Base-by-base conservation (phyloP, 2,888 invertebrate species). In the Luperina nickerlii region DNA sequence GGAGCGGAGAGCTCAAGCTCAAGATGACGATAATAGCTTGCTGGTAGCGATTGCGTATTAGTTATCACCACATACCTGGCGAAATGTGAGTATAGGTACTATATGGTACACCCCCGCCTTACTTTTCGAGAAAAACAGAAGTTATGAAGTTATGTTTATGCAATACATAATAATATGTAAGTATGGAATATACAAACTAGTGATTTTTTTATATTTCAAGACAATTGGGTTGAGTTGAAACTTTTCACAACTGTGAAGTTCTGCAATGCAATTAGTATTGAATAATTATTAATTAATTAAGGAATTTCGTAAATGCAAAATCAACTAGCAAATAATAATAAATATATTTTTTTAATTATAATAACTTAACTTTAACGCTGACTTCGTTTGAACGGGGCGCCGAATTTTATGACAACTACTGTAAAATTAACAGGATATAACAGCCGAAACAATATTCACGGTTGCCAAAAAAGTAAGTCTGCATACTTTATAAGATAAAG, bases 1-100 rank as follows among this genome's bases (percentile, higher is more conserved):
- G 5, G 62, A 70, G 82, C 75, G 81, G 69, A 70, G 83, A 4
- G 5, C 13, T 13, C 11, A 57, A 24, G 11, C n/a, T 9, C 18
- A 38, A 38, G 13, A 63, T 42, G 68, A 48, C 0, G 13, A 18
- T 42, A 48, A 18, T n/a, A n/a, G 18, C 18, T 71, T n/a, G n/a
- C 38, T 18, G 62, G 38, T 38, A 38, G 62, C 57, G 18, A 38
- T 38, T 32, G 51, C 24, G 24, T 27, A 68, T n/a, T 42, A n/a
- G 15, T 2, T 42, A 42, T 9, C 4, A 15, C 15, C 15, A 48
- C 51, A 54, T 54, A 54, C 2, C 18, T 54, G 2, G 20, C 8
- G 54, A 54, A 20, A 20, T 20, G 54, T 54, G 20, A 8, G 20
- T 54, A n/a, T n/a, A n/a, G n/a, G 54, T 20, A 51, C 18, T 51